Base-by-base conservation (phyloP, 1,140 invertebrate species). In the Piezodorus guildinii region DNA sequence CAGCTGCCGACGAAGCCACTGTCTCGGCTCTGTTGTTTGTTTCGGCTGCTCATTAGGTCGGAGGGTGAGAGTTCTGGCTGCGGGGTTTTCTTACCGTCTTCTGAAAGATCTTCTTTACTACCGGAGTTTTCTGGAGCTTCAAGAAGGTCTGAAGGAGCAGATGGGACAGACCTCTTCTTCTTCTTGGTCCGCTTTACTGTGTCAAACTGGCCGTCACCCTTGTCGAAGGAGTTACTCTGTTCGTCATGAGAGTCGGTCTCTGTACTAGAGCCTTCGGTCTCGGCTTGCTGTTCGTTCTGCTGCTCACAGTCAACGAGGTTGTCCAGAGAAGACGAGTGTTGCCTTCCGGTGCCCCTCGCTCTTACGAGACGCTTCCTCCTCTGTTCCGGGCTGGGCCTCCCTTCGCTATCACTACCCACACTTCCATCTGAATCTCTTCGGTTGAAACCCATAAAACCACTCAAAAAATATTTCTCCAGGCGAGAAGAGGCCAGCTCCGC, bases 381-480 rank as follows among this genome's bases (percentile, higher is more conserved):
- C 71, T 91, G 89, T 71, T 91, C 89, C 0, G 90, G 90, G 76
- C 88, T 92, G 0, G 88, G 88, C 70, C 84, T 81, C 14, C 75
- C 74, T 69, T 92, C 90, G 69, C 88, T 91, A 70, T 92, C 89
- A 75, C 84, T 86, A 12, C 85, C 85, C 9, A 86, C 84, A 73
- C 90, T 92, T 5, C 90, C 90, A 70, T 90, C 89, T 0, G 87
- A 88, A 69, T 88, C 85, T 46, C 85, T 78, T 66, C 86, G 77
- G 68, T 81, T 82, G 63, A 91, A 88, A 4, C 88, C 88, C 75
- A 91, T 84, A 69, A 92, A 90, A 14, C 88, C 88, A 0, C 86
- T 87, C 0, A 91, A 74, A 74, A 94, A 94, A 75, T 95, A 94
- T 73, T 94, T 93, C 73, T 95, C 91, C 45, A 94, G 72, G 21